phyloP scores from a whole-genome alignment of 2,113 vertebrate species.

The Chaetura pelagica region DNA sequence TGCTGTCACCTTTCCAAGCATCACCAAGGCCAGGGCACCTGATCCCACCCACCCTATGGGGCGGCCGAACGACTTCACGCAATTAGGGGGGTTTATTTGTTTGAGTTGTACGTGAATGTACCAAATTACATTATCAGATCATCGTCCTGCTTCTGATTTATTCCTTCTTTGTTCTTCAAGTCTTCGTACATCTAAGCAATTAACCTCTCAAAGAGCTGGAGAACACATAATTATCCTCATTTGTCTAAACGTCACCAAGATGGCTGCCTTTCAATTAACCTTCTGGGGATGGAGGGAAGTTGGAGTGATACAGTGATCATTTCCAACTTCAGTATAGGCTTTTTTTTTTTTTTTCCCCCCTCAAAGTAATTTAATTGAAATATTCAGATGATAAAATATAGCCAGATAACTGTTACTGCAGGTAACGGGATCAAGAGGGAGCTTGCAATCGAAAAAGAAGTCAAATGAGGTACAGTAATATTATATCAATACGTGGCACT shows the following conservation, averaged over 20 bases:
- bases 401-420: slow-evolving; percentile 72
- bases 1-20: neutral
- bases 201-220: slow-evolving; percentile 84
- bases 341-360: neutral
- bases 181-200: slow-evolving; percentile 83
- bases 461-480: slow-evolving; percentile 67
- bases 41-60: neutral
- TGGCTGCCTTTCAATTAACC: slow-evolving; percentile 86
- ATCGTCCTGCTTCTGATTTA: slow-evolving; percentile 79
- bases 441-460: slow-evolving; percentile 50
- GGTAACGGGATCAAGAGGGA: slow-evolving; percentile 75
- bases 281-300: slow-evolving; percentile 81
- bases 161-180: slow-evolving; percentile 83
- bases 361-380: slow-evolving; percentile 82
- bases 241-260: slow-evolving; percentile 85
- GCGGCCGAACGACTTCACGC: slow-evolving; percentile 3
- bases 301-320: slow-evolving; percentile 83
- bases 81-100: slow-evolving; percentile 80
- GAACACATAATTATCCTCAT: slow-evolving; percentile 87
- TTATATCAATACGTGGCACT: slow-evolving; percentile 55
- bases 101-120: slow-evolving; percentile 76
- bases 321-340: slow-evolving; percentile 76
- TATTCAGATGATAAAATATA: slow-evolving; percentile 78
- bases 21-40: neutral
- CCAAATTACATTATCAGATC: slow-evolving; percentile 81